These are phyloP conservation scores for Caenorhabditis auriculariae DNA, from an alignment of 2,888 invertebrate genomes.

Conservation along the genomic window DNA sequence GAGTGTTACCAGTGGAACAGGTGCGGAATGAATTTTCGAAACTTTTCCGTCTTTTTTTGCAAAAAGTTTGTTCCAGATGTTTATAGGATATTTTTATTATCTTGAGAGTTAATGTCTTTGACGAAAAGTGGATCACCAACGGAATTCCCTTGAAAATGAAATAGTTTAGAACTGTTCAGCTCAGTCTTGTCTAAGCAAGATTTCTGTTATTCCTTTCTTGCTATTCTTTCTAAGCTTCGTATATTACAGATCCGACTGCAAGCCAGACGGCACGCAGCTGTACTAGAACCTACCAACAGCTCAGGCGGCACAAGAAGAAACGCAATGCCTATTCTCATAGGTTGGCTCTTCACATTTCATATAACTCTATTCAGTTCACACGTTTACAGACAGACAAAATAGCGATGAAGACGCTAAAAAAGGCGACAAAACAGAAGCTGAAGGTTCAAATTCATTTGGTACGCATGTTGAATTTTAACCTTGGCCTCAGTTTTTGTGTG, in stretches of 20 bases:
- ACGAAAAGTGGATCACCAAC: no score
- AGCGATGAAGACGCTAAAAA: conserved; percentile 7
- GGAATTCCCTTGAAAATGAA: no score
- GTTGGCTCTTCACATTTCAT: conserved; percentile 3
- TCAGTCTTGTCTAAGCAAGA: no score
- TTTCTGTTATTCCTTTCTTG: no score
- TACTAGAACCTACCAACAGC: conserved; percentile 38
- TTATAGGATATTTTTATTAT: no score
- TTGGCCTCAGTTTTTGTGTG: no score
- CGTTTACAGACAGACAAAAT: conserved; percentile 14
- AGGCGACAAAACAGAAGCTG: background rate
- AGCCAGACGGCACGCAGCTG: conserved; percentile 59
- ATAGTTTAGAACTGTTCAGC: no score
- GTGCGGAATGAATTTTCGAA: conserved; percentile 28
- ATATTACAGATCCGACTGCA: conserved; percentile 52
- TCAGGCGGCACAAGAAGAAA: conserved; percentile 12
- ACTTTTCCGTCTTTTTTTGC: no score
- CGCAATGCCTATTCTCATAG: conserved; percentile 38
- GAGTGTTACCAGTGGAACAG: conserved; percentile 70
- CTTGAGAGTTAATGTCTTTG: no score
- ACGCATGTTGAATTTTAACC: no score
- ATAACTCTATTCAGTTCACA: background rate
- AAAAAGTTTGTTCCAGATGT: no score
- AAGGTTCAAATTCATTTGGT: background rate
- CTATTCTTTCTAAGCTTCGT: no score